Evolutionary conservation across 2,797 vertebrate species (phyloP).

Genomic region (Carapus acus): DNA sequence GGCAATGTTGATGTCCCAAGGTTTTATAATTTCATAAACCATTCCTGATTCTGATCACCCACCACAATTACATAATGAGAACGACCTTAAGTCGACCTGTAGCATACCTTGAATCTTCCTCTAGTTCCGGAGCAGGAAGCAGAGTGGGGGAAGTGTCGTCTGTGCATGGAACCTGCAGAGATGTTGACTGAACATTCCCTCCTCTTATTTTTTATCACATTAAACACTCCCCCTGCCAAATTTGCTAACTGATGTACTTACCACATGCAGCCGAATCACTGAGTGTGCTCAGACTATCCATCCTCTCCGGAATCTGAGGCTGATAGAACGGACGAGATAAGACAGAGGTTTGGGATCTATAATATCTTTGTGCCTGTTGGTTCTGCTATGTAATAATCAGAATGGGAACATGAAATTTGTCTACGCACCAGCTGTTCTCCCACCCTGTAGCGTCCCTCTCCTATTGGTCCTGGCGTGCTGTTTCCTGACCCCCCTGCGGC

Average conservation of each 20-base stretch:
- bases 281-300: slow-evolving; percentile 64
- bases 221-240: slow-evolving; percentile 2
- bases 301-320: slow-evolving; percentile 79
- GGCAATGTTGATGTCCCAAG: neutral
- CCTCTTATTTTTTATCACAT: too few relatives aligned
- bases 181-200: too few relatives aligned
- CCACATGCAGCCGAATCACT: slow-evolving; percentile 67
- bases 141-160: slow-evolving; percentile 70
- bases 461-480: slow-evolving; percentile 70
- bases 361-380: neutral
- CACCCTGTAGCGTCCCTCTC: slow-evolving; percentile 68
- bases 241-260: slow-evolving; percentile 43
- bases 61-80: neutral
- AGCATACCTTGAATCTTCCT: slow-evolving; percentile 67
- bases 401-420: neutral
- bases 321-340: slow-evolving; percentile 34
- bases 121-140: slow-evolving; percentile 70
- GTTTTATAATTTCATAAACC: too few relatives aligned
- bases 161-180: slow-evolving; percentile 63
- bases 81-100: neutral
- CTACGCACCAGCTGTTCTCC: slow-evolving; percentile 73
- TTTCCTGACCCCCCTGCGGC: slow-evolving; percentile 69
- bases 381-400: neutral
- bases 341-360: slow-evolving; percentile 10
- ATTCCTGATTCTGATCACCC: neutral